Percentiles rank a stretch among this genome's conserved stretches.
Evolutionary conservation across 2,888 invertebrate species (phyloP).

Genomic region (Glaucopsyche alexis): DNA sequence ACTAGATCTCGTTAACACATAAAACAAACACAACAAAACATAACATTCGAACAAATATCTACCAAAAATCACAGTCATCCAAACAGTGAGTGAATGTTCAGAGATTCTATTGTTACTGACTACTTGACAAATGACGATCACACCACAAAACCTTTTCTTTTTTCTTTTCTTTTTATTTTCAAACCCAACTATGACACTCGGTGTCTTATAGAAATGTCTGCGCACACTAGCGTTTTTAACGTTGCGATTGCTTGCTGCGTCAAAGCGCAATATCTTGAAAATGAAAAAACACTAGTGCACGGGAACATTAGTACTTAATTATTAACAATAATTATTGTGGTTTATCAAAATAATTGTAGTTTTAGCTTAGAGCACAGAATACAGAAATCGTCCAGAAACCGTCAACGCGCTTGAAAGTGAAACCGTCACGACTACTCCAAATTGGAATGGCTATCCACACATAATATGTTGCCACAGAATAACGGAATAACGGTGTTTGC

Average conservation of each 20-base stretch:
- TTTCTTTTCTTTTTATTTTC: conserved; percentile 47
- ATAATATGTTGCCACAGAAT: no score
- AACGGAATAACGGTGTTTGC: no score
- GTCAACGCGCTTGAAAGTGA: no score
- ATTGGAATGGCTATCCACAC: no score
- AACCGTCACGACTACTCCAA: no score
- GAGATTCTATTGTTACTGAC: conserved; percentile 57
- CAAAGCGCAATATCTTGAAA: not conserved
- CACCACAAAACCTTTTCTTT: conserved; percentile 52
- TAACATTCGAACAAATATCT: conserved; percentile 56
- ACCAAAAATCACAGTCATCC: conserved; percentile 72
- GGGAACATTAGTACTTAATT: not conserved
- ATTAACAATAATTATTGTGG: not conserved
- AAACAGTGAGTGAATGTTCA: conserved; percentile 59
- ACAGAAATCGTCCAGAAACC: no score
- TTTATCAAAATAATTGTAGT: not conserved
- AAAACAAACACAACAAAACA: conserved; percentile 39
- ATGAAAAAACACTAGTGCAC: not conserved
- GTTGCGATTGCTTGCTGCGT: not conserved
- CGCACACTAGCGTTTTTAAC: not conserved
- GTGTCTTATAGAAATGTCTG: conserved; percentile 35
- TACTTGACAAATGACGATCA: conserved; percentile 52
- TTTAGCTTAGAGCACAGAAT: no score
- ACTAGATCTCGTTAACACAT: conserved; percentile 32
- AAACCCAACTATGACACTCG: conserved; percentile 58